Base-by-base conservation (phyloP, 1,140 invertebrate species). In the Hydropsyche tenuis region DNA sequence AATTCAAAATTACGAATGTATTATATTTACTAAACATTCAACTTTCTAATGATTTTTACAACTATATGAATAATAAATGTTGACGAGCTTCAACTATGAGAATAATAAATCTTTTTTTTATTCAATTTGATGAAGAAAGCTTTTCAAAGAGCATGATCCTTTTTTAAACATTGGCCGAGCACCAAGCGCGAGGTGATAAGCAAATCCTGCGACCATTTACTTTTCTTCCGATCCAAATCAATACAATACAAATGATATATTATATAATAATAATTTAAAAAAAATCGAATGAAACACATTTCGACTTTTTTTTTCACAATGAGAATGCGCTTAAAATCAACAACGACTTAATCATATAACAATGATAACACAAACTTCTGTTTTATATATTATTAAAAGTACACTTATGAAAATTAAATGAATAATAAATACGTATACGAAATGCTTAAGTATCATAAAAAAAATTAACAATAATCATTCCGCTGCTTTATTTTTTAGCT, bases 151-250 rank as follows among this genome's bases (percentile, higher is more conserved):
- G 68, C 68, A 60, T 56, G 46, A 42, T 70, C 48, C 48, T 9
- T 9, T 37, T 37, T 37, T 37, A 18, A 2, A 56, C 20, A 18
- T 53, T 46, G 51, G 51, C 68, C 68, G 68, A 70, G 68, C 68
- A 70, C 48, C 68, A 56, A 70, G 68, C 68, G 68, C 25, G 48
- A 70, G 68, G 45, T 70, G 68, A 25, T 56, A 20, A 51, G 46
- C 46, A 30, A 68, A 20, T 14, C 30, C 65, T 68, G 23, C 27
- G 66, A 70, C 48, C 51, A 37, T 68, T 68, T 43, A 22, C 23
- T 20, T 62, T 62, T 18, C 22, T 23, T 7, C 0, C 68, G 25
- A 43, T 70, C 68, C 68, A 70, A 70, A 70, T 46, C 18, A 56
- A 60, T 14, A 37, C n/a, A n/a, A n/a, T n/a, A n/a, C n/a, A n/a